A percentile compares a stretch with the other conserved stretches of the same genome.
Conservation (phyloP, 1,140 invertebrate species). For the Frieseomelitta varia region DNA sequence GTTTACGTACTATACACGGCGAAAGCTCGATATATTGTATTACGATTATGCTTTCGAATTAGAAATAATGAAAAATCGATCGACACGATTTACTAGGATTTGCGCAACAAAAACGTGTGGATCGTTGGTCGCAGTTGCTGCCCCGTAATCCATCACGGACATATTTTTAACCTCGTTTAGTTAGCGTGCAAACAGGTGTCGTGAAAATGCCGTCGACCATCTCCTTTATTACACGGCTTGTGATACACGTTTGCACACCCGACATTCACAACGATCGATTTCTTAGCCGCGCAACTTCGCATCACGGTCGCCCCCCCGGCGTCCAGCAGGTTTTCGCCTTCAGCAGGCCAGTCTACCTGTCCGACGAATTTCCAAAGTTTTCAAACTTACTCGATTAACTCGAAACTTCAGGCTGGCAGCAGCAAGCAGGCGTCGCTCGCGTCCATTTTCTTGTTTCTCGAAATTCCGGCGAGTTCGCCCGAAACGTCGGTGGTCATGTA, state of each 20-base stretch:
- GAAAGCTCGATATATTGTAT: too few species aligned
- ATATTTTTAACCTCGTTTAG: not conserved
- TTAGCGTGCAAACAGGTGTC: not conserved
- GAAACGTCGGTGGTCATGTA: not conserved
- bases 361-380: not conserved
- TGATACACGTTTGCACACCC: not conserved
- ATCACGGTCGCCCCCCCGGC: too few species aligned
- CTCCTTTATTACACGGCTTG: not conserved
- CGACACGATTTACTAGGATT: not conserved
- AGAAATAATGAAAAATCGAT: too few species aligned
- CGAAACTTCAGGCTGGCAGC: not conserved
- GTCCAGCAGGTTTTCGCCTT: too few species aligned
- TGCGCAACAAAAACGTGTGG: not conserved
- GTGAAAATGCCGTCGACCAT: not conserved
- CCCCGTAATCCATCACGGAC: not conserved
- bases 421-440: too few species aligned
- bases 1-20: too few species aligned
- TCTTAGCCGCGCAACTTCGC: not conserved
- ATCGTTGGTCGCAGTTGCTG: not conserved
- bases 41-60: too few species aligned
- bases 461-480: not conserved
- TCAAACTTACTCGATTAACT: too few species aligned
- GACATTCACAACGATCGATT: not conserved
- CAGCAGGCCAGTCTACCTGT: too few species aligned
- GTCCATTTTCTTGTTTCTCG: not conserved